These are phyloP conservation scores for Patella caerulea DNA, from an alignment of 2,888 invertebrate species.

Conservation along the genomic window DNA sequence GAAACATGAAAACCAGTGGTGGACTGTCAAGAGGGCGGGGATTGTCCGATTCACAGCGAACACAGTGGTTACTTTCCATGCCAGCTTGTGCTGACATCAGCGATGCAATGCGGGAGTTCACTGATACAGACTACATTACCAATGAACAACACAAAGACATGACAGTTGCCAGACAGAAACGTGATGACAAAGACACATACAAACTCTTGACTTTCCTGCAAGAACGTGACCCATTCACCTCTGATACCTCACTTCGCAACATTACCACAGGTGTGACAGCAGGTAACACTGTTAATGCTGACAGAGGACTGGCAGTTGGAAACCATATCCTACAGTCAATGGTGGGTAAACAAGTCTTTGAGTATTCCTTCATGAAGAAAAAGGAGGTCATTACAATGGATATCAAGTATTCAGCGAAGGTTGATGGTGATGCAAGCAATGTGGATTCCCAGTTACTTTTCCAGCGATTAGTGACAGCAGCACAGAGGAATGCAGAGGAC, in stretches of 20 bases:
- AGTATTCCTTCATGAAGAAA: constrained; percentile 30
- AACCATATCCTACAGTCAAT: constrained; percentile 29
- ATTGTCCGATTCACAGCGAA: too few species aligned
- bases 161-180: too few species aligned
- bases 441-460: constrained; percentile 36
- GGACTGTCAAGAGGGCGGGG: too few species aligned
- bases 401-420: constrained; percentile 19
- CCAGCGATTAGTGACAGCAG: constrained; percentile 33
- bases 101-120: too few species aligned
- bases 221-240: too few species aligned
- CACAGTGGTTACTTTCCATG: too few species aligned
- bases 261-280: constrained; percentile 39
- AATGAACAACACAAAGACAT: too few species aligned
- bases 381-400: constrained; percentile 31
- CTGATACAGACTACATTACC: too few species aligned
- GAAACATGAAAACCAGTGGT: too few species aligned
- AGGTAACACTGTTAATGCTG: constrained; percentile 26
- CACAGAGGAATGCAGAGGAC: not conserved
- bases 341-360: constrained; percentile 20
- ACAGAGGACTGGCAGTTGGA: constrained; percentile 32
- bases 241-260: constrained; percentile 23
- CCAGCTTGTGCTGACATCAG: too few species aligned
- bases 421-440: constrained; percentile 19
- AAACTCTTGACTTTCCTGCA: too few species aligned
- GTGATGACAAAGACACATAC: too few species aligned